Percentiles rank a stretch among this genome's conserved stretches.
Evolutionary conservation across 1,140 invertebrate species (phyloP).

Genomic region (Pomacea maculata): DNA sequence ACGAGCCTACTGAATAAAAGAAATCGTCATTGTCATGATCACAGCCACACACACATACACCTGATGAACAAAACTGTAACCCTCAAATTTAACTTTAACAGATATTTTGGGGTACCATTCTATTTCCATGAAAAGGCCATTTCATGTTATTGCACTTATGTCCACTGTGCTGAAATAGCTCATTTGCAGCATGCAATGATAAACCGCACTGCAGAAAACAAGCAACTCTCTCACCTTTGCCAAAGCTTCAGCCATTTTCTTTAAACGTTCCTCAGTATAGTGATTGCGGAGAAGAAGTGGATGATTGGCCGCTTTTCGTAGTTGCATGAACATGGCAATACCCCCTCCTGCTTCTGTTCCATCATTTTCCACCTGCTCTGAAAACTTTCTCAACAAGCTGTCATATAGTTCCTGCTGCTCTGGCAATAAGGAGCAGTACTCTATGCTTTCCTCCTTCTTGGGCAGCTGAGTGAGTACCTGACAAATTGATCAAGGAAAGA

Average conservation of each 20-base stretch:
- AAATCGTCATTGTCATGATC: no score
- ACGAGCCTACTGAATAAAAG: no score
- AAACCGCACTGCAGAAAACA: not conserved
- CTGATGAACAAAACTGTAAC: no score
- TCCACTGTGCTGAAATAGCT: no score
- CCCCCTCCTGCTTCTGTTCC: conserved; percentile 34
- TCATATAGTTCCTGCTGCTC: conserved; percentile 81
- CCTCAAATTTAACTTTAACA: no score
- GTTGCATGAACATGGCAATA: conserved; percentile 62
- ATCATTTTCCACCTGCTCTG: conserved; percentile 30
- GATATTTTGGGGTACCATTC: no score
- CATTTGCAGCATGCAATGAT: no score
- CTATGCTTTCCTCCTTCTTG: conserved; percentile 77
- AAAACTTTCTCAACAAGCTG: conserved; percentile 77
- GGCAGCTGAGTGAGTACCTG: conserved; percentile 78
- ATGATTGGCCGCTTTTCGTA: conserved; percentile 63
- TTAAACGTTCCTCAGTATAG: conserved; percentile 78
- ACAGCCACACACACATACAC: no score
- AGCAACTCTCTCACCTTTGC: conserved; percentile 66
- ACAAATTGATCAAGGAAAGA: not conserved
- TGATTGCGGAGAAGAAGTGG: conserved; percentile 78
- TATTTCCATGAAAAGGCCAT: no score
- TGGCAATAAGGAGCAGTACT: conserved; percentile 74
- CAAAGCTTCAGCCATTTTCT: conserved; percentile 78
- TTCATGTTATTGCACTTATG: no score